Percentiles rank a stretch among this genome's conserved stretches.
These are phyloP conservation scores for Leiothrix lutea DNA, from an alignment of 2,113 vertebrate species.

Conservation along the genomic window DNA sequence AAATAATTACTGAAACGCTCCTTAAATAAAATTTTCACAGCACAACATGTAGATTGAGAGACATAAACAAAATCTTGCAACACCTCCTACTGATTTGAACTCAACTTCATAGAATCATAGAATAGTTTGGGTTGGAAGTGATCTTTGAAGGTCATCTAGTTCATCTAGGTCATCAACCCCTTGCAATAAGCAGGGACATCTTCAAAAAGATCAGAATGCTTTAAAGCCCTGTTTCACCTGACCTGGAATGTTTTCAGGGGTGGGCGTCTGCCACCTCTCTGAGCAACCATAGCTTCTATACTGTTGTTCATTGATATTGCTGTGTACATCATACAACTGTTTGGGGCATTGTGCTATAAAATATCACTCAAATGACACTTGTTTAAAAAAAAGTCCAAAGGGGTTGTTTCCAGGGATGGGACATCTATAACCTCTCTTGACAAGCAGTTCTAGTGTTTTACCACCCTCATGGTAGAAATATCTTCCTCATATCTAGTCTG, in stretches of 20 bases:
- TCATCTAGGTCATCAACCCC: no score
- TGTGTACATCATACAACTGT: not conserved
- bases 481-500: not conserved
- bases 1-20: not conserved
- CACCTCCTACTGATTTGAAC: not conserved
- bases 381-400: not conserved
- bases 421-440: not conserved
- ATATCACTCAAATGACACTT: not conserved
- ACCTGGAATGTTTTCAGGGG: not conserved
- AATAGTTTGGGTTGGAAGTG: not conserved
- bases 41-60: not conserved
- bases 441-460: not conserved
- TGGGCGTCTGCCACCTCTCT: not conserved
- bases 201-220: not conserved
- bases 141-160: not conserved
- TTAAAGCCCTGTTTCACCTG: not conserved
- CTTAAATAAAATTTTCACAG: not conserved
- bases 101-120: not conserved
- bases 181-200: not conserved
- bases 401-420: not conserved
- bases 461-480: not conserved
- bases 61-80: not conserved
- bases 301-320: not conserved
- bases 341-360: not conserved
- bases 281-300: not conserved